These are phyloP conservation scores for Dicerorhinus sumatrensis DNA, from an alignment of 2,113 vertebrate genomes.

Conservation along the genomic window DNA sequence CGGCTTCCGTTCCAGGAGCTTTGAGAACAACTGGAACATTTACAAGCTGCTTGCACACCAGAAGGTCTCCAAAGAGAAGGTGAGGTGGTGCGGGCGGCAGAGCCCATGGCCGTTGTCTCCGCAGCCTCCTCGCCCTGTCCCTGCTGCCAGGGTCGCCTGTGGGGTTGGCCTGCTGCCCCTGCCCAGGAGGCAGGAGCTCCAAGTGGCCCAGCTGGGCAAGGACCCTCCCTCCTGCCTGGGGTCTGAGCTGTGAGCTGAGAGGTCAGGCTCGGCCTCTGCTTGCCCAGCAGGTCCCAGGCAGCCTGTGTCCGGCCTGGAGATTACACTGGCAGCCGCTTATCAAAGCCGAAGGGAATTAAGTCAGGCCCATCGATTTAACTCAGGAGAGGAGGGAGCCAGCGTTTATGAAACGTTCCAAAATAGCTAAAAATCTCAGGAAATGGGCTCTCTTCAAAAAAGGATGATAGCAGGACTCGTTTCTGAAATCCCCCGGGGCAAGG, in stretches of 20 bases:
- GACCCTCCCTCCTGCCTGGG: background rate
- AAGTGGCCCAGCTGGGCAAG: too few relatives aligned
- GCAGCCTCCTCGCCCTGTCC: too few relatives aligned
- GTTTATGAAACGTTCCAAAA: background rate
- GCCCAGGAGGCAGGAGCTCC: background rate
- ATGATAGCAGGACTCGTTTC: background rate
- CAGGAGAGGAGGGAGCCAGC: background rate
- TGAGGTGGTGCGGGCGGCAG: slow-evolving; percentile 28
- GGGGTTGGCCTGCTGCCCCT: background rate
- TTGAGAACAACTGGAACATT: slow-evolving; percentile 98
- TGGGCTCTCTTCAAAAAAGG: background rate
- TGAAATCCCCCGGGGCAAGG: too few relatives aligned
- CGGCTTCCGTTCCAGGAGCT: slow-evolving; percentile 90
- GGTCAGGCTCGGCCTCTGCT: background rate
- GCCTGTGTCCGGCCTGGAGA: background rate
- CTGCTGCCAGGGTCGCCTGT: background rate
- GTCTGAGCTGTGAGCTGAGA: background rate
- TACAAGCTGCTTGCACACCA: slow-evolving; percentile 94
- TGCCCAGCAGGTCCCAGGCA: background rate
- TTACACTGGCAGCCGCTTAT: accelerated
- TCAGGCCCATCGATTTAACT: background rate
- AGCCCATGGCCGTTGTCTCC: accelerated
- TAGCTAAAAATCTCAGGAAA: background rate
- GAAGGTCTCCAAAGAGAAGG: slow-evolving; percentile 89
- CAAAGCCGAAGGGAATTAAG: background rate